Evolutionary conservation across 2,113 vertebrate genomes (phyloP).

Genomic region (Chaetura pelagica): DNA sequence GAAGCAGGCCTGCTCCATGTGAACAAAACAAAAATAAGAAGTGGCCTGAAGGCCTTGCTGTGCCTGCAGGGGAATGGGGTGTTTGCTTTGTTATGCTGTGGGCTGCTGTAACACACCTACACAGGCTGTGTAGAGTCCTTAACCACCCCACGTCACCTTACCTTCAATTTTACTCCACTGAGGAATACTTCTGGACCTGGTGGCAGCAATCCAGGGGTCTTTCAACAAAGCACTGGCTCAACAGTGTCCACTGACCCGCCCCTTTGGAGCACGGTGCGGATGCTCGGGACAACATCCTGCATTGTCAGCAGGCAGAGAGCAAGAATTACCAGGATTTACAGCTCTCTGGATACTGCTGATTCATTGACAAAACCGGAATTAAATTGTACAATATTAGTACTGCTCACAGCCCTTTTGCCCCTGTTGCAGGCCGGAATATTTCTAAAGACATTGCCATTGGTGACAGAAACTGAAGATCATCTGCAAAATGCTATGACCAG

Average conservation of each 20-base stretch:
- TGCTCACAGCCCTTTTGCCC: not conserved
- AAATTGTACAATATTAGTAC: not conserved
- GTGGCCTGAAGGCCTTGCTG: not conserved
- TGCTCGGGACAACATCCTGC: not conserved
- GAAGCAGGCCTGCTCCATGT: not conserved
- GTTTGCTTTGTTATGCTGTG: fast-evolving
- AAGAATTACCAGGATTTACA: not conserved
- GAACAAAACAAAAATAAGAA: not conserved
- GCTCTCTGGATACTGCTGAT: not conserved
- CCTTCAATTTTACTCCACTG: not conserved
- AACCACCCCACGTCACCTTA: not conserved
- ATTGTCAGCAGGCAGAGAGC: slow-evolving; percentile 1
- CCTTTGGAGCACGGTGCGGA: not conserved
- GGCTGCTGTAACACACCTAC: not conserved
- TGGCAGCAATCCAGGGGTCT: not conserved
- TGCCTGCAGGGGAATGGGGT: not conserved
- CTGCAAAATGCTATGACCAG: not conserved
- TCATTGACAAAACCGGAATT: not conserved
- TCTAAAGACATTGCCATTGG: not conserved
- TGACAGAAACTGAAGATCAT: not conserved
- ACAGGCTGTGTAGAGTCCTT: not conserved
- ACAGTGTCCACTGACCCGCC: not conserved
- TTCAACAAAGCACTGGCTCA: not conserved
- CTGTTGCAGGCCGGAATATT: not conserved
- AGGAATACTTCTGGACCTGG: not conserved